phyloP scores from a whole-genome alignment of 92 coral and sea anemone genomes.

The Parazoanthus swiftii region DNA sequence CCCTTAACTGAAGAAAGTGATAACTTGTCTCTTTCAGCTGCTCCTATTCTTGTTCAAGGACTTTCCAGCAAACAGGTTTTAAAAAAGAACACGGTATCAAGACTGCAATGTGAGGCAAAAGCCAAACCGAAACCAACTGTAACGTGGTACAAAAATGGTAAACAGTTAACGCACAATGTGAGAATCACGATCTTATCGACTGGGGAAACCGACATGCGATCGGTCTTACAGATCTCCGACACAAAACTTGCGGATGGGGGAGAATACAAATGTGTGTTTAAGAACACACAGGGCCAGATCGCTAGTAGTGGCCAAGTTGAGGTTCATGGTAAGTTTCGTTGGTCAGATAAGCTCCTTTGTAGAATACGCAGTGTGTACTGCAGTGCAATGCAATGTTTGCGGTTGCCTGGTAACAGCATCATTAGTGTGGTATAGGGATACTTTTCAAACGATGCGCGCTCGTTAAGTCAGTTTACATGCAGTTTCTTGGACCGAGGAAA shows the following conservation, averaged over 20 bases:
- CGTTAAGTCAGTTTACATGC: too few species aligned
- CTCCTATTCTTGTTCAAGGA: background rate
- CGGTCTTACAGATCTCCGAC: slow-evolving; percentile 17
- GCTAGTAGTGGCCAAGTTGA: background rate
- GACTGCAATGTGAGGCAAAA: slow-evolving; percentile 2
- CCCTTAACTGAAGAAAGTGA: background rate
- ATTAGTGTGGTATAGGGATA: too few species aligned
- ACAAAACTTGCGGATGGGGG: slow-evolving; percentile 16
- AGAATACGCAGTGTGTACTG: too few species aligned
- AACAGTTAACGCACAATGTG: background rate
- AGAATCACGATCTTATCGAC: background rate
- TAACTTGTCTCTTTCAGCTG: background rate
- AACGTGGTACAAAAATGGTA: slow-evolving; percentile 25
- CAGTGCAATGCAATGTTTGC: too few species aligned
- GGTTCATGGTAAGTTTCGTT: slow-evolving; percentile 15
- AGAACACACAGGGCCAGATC: slow-evolving; percentile 7
- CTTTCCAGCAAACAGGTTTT: background rate
- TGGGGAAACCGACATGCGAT: background rate
- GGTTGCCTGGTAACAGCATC: too few species aligned
- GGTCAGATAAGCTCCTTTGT: background rate
- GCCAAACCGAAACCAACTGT: slow-evolving; percentile 20
- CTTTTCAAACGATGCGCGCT: too few species aligned
- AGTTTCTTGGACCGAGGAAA: too few species aligned
- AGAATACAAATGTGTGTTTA: slow-evolving; percentile 1
- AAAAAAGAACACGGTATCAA: background rate